Evolutionary conservation across 1,140 invertebrate genomes (phyloP), one percentile per base, ranked within the genome.

Genomic region (Drosophila pandora): DNA sequence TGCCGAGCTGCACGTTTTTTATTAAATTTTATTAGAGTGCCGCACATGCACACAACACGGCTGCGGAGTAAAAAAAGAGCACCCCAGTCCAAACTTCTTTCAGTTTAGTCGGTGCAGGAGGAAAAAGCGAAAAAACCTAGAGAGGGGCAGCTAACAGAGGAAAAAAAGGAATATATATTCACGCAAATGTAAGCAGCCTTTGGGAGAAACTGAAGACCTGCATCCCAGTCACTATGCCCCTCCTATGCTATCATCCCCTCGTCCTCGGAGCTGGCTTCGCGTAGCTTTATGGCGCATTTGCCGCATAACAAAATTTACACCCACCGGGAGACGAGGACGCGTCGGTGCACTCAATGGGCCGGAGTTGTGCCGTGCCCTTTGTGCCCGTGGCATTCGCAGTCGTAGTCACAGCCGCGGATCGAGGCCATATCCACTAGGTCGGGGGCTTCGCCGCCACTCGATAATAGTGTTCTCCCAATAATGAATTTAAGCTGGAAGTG

Each of bases 1-100:
- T 87, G 75, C 65, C 64, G 69, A 43, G 82, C 62, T 87, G 84
- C 82, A 85, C 82, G 82, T 85, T 85, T 85, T 85, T 85, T 85
- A 85, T 85, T 85, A 87, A 85, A 85, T 85, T 85, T 85, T 85
- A 85, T 85, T 85, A 87, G 82, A 82, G 82, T 78, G 74, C 64
- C 45, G 82, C 83, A 65, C 72, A 85, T 85, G 82, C 76, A 74
- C 68, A 83, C 57, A 39, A 22, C 13, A 32, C 17, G 43, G 8
- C 13, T 41, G 39, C n/a, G 17, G 17, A 17, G 47, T 37, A 34
- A 50, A 41, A 13, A 41, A 13, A 41, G 41, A 17, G 3, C 34
- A 30, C 21, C 52, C 52, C 30, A 12, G 54, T 60, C 50, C 63
- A 25, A 67, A 60, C 76, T 54, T 53, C 76, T 55, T 58, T 68